Percentiles rank a stretch among this genome's conserved stretches.
Evolutionary conservation across 2,113 vertebrate genomes (phyloP).

Genomic region (Odontesthes bonariensis): DNA sequence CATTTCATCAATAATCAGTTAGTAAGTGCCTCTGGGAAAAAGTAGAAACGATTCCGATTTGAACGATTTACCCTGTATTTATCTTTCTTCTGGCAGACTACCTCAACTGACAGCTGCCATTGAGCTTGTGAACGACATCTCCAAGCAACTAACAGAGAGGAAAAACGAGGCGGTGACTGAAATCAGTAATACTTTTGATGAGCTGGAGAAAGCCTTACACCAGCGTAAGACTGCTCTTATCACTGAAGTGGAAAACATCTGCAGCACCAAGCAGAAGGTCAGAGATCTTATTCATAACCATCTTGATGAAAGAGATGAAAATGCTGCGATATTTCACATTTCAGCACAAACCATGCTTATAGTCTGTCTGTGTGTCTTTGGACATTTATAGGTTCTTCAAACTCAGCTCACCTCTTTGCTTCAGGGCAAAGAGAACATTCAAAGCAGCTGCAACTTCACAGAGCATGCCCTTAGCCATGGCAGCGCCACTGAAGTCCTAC

Average conservation of each 20-base stretch:
- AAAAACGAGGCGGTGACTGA: constrained; percentile 91
- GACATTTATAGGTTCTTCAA: constrained; percentile 87
- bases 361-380: not conserved
- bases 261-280: constrained; percentile 91
- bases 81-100: constrained; percentile 77
- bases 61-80: not conserved
- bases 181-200: constrained; percentile 92
- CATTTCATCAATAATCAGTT: not conserved
- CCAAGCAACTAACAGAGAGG: constrained; percentile 89
- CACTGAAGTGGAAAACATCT: constrained; percentile 83
- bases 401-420: constrained; percentile 89
- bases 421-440: constrained; percentile 95
- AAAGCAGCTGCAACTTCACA: constrained; percentile 94
- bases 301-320: not conserved
- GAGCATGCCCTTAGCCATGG: constrained; percentile 95
- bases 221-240: constrained; percentile 91
- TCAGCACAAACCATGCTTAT: not conserved
- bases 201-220: constrained; percentile 89
- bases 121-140: constrained; percentile 92
- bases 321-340: not conserved
- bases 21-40: not conserved
- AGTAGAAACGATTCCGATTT: not conserved
- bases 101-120: constrained; percentile 93
- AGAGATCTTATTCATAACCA: not conserved
- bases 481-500: constrained; percentile 91